Base-by-base conservation (phyloP, 2,113 vertebrate species). In the Thalassarche chlororhynchos region DNA sequence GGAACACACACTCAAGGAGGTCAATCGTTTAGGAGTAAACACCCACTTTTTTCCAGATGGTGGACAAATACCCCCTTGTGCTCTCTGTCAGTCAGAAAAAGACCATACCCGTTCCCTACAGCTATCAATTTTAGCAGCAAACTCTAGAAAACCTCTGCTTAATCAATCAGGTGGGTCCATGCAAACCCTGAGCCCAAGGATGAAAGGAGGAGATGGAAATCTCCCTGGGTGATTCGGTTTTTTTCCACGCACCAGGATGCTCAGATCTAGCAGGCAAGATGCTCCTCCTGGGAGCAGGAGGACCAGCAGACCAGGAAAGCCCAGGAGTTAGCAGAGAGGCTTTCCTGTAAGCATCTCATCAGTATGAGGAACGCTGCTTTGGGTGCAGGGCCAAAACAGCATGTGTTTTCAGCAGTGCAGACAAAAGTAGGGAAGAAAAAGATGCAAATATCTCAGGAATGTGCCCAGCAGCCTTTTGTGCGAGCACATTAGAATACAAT, bases 401-500 rank as follows among this genome's bases (percentile, higher is more conserved):
- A 3, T 12, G 23, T 89, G 87, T 77, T 94, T 92, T 36, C 87
- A 65, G 89, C 47, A 93, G 79, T 44, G 6, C 71, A 83, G 88
- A 89, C 86, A 85, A 84, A 97, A 96, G 77, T 24, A 85, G 54
- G 83, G 77, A 95, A 92, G 71, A 88, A 91, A 91, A 93, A 82
- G 95, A 96, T 94, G 96, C 90, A 94, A 97, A 93, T 90, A 95
- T 76, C 70, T 79, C 65, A 42, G 74, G 84, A 84, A 93, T 52
- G 87, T 76, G 95, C 93, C 95, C 65, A 0, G 91, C 91, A 97
- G 95, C 95, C 90, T 85, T 90, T 92, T 94, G 86, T 87, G 46
- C 6, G 11, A 95, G 92, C 83, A 89, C 94, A 96, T 96, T 92
- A 96, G 97, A 97, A 96, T 96, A 95, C 89, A 96, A 97, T 92